Evolutionary conservation across 2,113 vertebrate species (phyloP), one percentile per base, ranked within the genome.

Genomic region (Leptobrachium leishanense): DNA sequence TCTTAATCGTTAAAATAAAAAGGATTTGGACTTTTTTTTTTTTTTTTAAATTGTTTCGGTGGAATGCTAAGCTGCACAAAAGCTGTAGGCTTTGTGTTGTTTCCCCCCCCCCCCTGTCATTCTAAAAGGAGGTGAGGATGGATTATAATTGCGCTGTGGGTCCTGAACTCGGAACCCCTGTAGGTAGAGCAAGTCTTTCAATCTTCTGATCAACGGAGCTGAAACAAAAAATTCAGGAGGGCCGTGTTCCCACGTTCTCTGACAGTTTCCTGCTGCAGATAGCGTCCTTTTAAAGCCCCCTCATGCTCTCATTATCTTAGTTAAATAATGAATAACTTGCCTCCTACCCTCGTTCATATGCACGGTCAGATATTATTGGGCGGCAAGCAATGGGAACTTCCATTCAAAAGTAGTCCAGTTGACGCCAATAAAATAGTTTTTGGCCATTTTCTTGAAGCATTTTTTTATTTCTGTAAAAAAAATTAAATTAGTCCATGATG

Each of bases 141-240:
- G 92, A 94, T 94, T 93, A 93, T 89, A 89, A 90, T 90, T 89
- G 89, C 91, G 91, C 90, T 87, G 85, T 86, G 88, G 87, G 90
- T 84, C 83, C 81, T 83, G 89, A 92, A 93, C 91, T 89, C 90
- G 91, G 88, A 86, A 93, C 90, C 91, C 87, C 88, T 91, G 92
- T 91, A 92, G 90, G 92, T 92, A 93, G 89, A 94, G 90, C 91
- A 89, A 86, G 84, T 87, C 89, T 90, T 89, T 87, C 90, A 88
- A 87, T 89, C 90, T 90, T 94, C 93, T 94, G 93, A 94, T 94
- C 93, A 92, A 90, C 88, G 81, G 91, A 95, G 90, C 92, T 91
- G 90, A 95, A 95, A 94, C 91, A 89, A 90, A 92, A 31, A 91
- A 91, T 91, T 89, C 87, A 85, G 89, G 90, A 89, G 89, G 87